Evolutionary conservation across 2,113 vertebrate genomes (phyloP).

Genomic region (Sebastes fasciatus): DNA sequence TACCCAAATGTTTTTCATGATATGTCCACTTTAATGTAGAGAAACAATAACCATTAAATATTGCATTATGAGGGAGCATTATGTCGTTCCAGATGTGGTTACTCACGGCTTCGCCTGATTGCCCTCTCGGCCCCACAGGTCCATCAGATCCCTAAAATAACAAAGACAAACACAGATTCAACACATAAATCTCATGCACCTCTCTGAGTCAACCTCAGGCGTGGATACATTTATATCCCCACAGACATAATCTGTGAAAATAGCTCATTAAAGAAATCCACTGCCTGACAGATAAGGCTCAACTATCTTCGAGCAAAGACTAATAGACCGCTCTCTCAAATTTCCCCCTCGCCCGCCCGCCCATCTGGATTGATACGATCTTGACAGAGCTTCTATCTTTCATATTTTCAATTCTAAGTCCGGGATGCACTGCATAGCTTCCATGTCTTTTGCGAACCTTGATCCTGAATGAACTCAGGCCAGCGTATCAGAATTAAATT

Average conservation of each 20-base stretch:
- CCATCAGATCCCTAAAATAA: conserved; percentile 87
- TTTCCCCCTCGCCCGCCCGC: conserved; percentile 21
- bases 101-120: conserved; percentile 94
- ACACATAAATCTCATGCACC: conserved; percentile 24
- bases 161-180: conserved; percentile 40
- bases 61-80: background rate
- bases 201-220: conserved; percentile 33
- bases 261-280: conserved; percentile 67
- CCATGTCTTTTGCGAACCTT: conserved; percentile 50
- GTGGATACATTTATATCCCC: conserved; percentile 51
- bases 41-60: background rate
- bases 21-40: too few relatives aligned
- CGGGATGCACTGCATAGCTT: conserved; percentile 34
- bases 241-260: conserved; percentile 62
- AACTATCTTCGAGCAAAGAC: conserved; percentile 57
- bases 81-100: conserved; percentile 9
- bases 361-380: conserved; percentile 53
- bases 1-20: too few relatives aligned
- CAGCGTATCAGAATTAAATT: conserved; percentile 12
- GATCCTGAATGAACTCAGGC: conserved; percentile 37
- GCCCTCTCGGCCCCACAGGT: conserved; percentile 88
- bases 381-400: conserved; percentile 50
- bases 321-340: conserved; percentile 50
- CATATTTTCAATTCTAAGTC: conserved; percentile 49
- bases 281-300: conserved; percentile 63